Percentiles rank a stretch among this genome's conserved stretches.
These are phyloP conservation scores for Leucophora obtusa DNA, from an alignment of 2,888 invertebrate species.

Conservation along the genomic window DNA sequence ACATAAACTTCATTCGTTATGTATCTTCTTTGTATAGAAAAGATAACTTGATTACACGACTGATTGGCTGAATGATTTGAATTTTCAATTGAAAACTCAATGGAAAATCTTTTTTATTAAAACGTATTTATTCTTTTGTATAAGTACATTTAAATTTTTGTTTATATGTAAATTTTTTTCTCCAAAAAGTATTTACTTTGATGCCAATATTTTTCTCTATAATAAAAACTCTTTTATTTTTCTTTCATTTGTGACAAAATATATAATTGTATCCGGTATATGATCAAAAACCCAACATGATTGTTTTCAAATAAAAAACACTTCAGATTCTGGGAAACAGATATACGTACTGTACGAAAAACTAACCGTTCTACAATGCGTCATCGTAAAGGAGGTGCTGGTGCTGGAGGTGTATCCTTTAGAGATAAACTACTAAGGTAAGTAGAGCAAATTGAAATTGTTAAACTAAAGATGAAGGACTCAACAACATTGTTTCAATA, in stretches of 20 bases:
- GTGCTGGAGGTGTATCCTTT: constrained; percentile 54
- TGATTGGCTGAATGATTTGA: no score
- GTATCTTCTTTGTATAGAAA: no score
- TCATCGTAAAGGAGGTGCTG: constrained; percentile 65
- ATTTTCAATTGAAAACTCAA: no score
- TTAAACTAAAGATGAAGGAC: no score
- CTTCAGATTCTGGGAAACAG: constrained; percentile 87
- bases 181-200: background rate
- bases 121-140: background rate
- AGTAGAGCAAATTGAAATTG: constrained; percentile 60
- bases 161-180: background rate
- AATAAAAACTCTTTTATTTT: constrained; percentile 26
- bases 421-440: constrained; percentile 70
- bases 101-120: background rate
- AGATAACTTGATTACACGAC: no score
- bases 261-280: constrained; percentile 8
- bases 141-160: constrained; percentile 5
- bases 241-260: background rate
- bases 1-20: no score
- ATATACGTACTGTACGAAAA: constrained; percentile 86
- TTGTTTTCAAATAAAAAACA: constrained; percentile 14
- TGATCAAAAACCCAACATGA: background rate
- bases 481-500: no score
- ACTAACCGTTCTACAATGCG: constrained; percentile 82
- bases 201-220: constrained; percentile 5